Evolutionary conservation across 2,888 invertebrate species (phyloP), one percentile per base, ranked within the genome.

Genomic region (Pandemis cinnamomeana): DNA sequence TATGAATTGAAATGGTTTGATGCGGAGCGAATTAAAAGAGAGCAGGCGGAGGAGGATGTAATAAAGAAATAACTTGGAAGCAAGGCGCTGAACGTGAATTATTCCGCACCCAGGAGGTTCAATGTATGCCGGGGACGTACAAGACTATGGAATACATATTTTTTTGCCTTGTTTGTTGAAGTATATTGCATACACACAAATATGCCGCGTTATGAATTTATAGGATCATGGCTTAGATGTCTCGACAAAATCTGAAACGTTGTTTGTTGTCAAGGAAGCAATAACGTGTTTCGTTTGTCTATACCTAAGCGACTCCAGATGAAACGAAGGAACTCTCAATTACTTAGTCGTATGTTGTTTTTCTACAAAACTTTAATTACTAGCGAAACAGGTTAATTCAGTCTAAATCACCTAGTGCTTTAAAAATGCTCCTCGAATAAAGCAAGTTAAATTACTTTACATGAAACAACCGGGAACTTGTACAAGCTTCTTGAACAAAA

Each of bases 51-150:
- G 84, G 80, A 80, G 86, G 83, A 84, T 85, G 87, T 88, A 89
- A 91, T 91, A 91, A 90, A 90, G 87, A 87, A 90, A 90, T 88
- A 86, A 84, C 89, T 87, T 76, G 78, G 80, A 82, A 86, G 83
- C 84, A 83, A 84, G 82, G 84, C 80, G 83, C 81, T 84, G 81
- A 80, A 81, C 83, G 82, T 86, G 83, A 89, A 89, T 89, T 88
- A 88, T 89, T 86, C 83, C 81, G 82, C 83, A 83, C 80, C 81
- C 86, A 84, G 84, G 83, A 84, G 85, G 83, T 80, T 78, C 60
- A 73, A 69, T 63, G 60, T 69, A 71, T 76, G 72, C 72, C 71
- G 67, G 63, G n/a, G 58, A 72, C 72, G 75, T 70, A 61, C 58
- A 64, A 62, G 74, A 67, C 72, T 72, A 68, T 67, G 60, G 48